Evolutionary conservation across 2,888 invertebrate species (phyloP), one percentile per base, ranked within the genome.

Genomic region (Callyntrura sp.): DNA sequence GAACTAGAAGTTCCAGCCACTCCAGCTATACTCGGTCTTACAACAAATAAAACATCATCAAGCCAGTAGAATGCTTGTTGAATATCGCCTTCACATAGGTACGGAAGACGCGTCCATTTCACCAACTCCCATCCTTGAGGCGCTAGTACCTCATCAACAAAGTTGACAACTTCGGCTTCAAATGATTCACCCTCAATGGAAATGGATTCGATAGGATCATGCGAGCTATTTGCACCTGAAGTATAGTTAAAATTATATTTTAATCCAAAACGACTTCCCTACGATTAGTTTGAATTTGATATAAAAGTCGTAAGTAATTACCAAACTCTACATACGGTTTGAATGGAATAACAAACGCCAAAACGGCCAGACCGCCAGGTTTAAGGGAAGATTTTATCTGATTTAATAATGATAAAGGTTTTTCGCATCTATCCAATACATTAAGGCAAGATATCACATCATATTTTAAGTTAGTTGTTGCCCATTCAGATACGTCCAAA

Each of bases 81-180:
- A 92, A 99, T 95, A 95, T 99, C 99, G 0, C 99, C 99, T 95
- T 99, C 99, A 95, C 99, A 99, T 57, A 99, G 95, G 94, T 99
- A 99, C 0, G 99, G 99, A 62, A 98, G 96, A 93, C 98, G 96
- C 12, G 98, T 96, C 98, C 99, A 99, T 5, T 96, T 95, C 73
- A 97, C 96, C 60, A 99, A 96, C 87, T 96, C 95, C 94, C 98
- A 98, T 3, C 97, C 97, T 79, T 96, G 94, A 0, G 96, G 96
- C 91, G 95, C 95, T 28, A 97, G 95, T 6, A 97, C 96, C 90
- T 96, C 94, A 55, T 95, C 94, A 28, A 96, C 95, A 93, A 98
- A 96, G 91, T 97, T 96, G 8, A 95, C 94, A 6, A 97, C 96
- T 94, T 99, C 99, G 88, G 97, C 96, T 94, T 98, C 98, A 94